Conservation (phyloP, 92 coral and sea anemone species). For the Parazoanthus darwini region DNA sequence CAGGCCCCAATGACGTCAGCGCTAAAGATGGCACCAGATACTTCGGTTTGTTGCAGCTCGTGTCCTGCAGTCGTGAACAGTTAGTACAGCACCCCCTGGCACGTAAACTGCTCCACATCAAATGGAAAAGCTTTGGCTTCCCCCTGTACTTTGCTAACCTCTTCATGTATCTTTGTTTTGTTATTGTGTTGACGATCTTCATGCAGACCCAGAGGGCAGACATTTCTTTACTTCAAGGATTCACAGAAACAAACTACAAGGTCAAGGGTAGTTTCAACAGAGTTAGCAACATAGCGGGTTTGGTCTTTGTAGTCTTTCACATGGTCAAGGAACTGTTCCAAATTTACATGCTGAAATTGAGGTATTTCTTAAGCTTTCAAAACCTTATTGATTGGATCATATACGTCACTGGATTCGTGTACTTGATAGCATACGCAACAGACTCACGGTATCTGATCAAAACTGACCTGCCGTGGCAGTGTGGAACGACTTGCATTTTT, state of each 20-base stretch:
- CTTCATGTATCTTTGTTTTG: slow-evolving; percentile 54
- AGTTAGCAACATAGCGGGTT: slow-evolving; percentile 42
- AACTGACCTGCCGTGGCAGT: slow-evolving; percentile 63
- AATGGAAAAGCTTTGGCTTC: slow-evolving; percentile 78
- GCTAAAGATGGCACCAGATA: slow-evolving; percentile 52
- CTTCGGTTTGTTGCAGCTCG: slow-evolving; percentile 65
- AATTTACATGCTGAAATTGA: slow-evolving; percentile 47
- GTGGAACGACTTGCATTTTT: slow-evolving; percentile 73
- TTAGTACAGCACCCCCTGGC: slow-evolving; percentile 74
- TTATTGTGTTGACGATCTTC: slow-evolving; percentile 56
- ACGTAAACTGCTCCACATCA: slow-evolving; percentile 59
- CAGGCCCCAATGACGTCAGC: slow-evolving; percentile 71
- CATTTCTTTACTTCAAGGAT: slow-evolving; percentile 19
- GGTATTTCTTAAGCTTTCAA: slow-evolving; percentile 54
- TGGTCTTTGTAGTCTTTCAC: slow-evolving; percentile 59
- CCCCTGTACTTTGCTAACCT: slow-evolving; percentile 62
- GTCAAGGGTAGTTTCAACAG: slow-evolving; percentile 21
- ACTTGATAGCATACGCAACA: slow-evolving; percentile 51
- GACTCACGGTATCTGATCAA: slow-evolving; percentile 16
- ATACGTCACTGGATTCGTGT: slow-evolving; percentile 54
- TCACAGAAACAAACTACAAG: neutral
- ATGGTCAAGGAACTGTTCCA: slow-evolving; percentile 65
- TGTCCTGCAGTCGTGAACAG: slow-evolving; percentile 53
- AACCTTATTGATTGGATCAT: slow-evolving; percentile 65
- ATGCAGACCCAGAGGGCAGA: slow-evolving; percentile 59